Evolutionary conservation across 2,113 vertebrate genomes (phyloP), one percentile per base, ranked within the genome.

Genomic region (Rhinogobius similis): DNA sequence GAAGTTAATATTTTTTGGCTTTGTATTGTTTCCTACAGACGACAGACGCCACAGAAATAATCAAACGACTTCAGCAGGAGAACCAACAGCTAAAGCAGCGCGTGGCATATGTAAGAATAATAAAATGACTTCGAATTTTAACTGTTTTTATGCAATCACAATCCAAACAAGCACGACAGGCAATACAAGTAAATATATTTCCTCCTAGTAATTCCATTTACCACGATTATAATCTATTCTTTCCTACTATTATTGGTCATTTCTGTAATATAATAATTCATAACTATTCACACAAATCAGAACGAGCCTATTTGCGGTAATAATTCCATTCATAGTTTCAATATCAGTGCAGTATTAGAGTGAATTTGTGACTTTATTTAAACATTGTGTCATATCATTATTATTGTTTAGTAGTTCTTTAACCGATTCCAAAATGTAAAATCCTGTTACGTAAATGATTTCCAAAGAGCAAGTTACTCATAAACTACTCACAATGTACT

Each of bases 81-180:
- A 99, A 98, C 71, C 89, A 88, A 12, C 91, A 93, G 78, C 87
- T 99, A 48, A 95, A 93, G 84, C 92, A 94, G 85, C 94, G 95
- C 75, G 94, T 97, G 75, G 71, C 89, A 73, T 95, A 97, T 0
- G 97, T 98, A 91, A 95, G 96, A 85, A 61, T 50, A 8, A 14
- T 43, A 41, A 11, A 11, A 2, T 23, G 23, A 10, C 50, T 53
- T 23, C 48, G 23, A 23, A 23, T 18, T 46, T 3, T 13, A 13
- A 12, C 3, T 13, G 11, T 10, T 13, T 5, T 4, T 16, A 8
- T 39, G 39, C 12, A 12, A 8, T 10, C 39, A 41, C 39, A 10
- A 11, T 20, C 20, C 14, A 46, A 46, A 46, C 16, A 18, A 4
- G 5, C 44, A 1, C 18, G 4, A 18, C 13, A 18, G 43, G 44